Evolutionary conservation across 1,140 invertebrate genomes (phyloP), one percentile per base, ranked within the genome.

Genomic region (Drosophila hydei): DNA sequence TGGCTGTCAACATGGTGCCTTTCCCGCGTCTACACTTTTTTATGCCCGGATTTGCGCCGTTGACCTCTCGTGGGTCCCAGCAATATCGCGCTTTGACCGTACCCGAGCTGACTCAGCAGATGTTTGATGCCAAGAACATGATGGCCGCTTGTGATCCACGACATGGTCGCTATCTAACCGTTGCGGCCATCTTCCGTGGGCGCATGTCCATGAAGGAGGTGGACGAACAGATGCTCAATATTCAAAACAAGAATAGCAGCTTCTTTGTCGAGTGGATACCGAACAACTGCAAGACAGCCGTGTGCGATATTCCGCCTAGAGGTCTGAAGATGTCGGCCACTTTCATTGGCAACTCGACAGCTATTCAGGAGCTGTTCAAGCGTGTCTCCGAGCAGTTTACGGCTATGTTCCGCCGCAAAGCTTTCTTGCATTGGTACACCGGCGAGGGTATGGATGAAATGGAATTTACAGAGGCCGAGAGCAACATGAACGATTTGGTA

Each of bases 1-100:
- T 97, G 40, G 96, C 96, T 8, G 96, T 97, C 19, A 97, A 97
- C 92, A 97, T 98, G 97, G 96, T 97, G 11, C 97, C 97, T 33
- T 98, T 96, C 92, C 95, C 97, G 42, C 94, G 96, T 76, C 94
- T 94, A 1, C 95, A 95, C 89, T 95, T 95, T 92, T 95, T 95
- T 89, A 94, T 95, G 92, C 94, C 94, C 0, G 97, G 97, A 1
- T 98, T 97, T 88, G 97, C 96, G 2, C 97, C 97, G 3, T 92
- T 98, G 0, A 95, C 94, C 1, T 94, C 94, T 0, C 90, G 94
- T 16, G 93, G 94, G 38, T 94, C 93, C 55, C 93, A 97, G 76
- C 94, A 95, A 72, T 97, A 97, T 92, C 92, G 94, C 1, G 94
- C 94, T 0, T 84, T 96, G 6, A 95, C 96, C 1, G 94, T 95